These are phyloP conservation scores for Sebastes cheni DNA, from an alignment of 2,797 vertebrate species.

Conservation along the genomic window DNA sequence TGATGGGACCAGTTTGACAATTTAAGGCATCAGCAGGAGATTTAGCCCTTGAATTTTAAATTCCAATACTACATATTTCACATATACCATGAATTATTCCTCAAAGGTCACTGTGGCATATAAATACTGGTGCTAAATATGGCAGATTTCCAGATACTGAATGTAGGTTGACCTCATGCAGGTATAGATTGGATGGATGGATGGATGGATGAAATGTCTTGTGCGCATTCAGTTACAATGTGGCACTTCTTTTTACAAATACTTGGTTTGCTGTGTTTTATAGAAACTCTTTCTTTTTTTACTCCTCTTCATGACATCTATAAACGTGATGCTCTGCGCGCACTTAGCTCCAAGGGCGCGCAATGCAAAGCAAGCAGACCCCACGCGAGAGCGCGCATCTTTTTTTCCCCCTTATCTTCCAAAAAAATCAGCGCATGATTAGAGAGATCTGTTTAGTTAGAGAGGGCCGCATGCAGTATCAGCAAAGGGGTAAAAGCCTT, in stretches of 20 bases:
- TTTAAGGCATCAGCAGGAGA: not conserved
- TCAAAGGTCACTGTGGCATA: conserved; percentile 12
- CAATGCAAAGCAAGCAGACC: conserved; percentile 31
- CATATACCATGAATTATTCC: not conserved
- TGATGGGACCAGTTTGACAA: not conserved
- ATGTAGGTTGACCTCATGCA: conserved; percentile 27
- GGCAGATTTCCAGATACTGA: conserved; percentile 19
- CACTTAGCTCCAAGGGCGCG: conserved; percentile 53
- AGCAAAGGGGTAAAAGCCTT: conserved; percentile 12
- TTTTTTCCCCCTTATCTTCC: conserved; percentile 14
- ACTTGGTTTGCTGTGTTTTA: not conserved
- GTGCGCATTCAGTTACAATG: not conserved
- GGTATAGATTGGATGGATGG: conserved; percentile 3
- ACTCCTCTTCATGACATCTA: not conserved
- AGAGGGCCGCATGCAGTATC: conserved; percentile 21
- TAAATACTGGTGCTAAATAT: conserved; percentile 28
- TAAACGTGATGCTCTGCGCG: conserved; percentile 1
- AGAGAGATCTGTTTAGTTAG: conserved; percentile 33
- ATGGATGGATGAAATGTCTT: not conserved
- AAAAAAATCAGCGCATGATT: conserved; percentile 55
- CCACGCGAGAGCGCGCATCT: conserved; percentile 36
- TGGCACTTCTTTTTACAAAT: not conserved
- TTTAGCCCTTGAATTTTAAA: conserved; percentile 7
- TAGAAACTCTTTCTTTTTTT: not conserved
- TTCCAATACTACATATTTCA: not conserved